Evolutionary conservation across 2,888 invertebrate genomes (phyloP).

Genomic region (Choristoneura rosaceana): DNA sequence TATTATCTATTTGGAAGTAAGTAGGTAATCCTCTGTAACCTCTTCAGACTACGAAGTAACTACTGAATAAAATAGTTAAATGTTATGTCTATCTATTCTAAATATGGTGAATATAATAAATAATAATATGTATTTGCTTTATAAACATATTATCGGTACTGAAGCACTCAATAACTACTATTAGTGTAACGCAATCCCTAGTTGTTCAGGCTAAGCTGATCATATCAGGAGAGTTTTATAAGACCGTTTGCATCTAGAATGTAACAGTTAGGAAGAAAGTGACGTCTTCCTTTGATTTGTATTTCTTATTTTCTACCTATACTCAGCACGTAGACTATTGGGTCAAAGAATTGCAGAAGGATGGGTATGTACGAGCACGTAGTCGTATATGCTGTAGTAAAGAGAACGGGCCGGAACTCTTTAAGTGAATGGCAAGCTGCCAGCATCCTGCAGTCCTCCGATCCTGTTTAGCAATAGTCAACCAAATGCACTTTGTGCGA

Average conservation of each 20-base stretch:
- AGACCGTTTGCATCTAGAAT: too few relatives aligned
- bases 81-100: too few relatives aligned
- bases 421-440: slow-evolving; percentile 43
- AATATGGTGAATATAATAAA: too few relatives aligned
- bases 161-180: too few relatives aligned
- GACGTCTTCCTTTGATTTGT: background rate
- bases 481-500: slow-evolving; percentile 32
- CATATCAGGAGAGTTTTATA: too few relatives aligned
- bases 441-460: slow-evolving; percentile 33
- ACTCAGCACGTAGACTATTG: slow-evolving; percentile 44
- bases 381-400: slow-evolving; percentile 7
- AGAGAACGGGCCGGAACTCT: slow-evolving; percentile 24
- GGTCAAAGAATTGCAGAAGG: slow-evolving; percentile 53
- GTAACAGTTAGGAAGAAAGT: too few relatives aligned
- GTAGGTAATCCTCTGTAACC: background rate
- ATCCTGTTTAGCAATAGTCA: slow-evolving; percentile 17
- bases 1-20: background rate
- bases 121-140: too few relatives aligned
- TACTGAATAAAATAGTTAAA: too few relatives aligned
- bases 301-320: background rate
- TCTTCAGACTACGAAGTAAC: too few relatives aligned
- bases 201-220: too few relatives aligned
- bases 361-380: slow-evolving; percentile 48
- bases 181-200: too few relatives aligned
- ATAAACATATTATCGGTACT: too few relatives aligned